Evolutionary conservation across 2,797 vertebrate species (phyloP), one percentile per base, ranked within the genome.

Genomic region (Rhinatrema bivittatum): DNA sequence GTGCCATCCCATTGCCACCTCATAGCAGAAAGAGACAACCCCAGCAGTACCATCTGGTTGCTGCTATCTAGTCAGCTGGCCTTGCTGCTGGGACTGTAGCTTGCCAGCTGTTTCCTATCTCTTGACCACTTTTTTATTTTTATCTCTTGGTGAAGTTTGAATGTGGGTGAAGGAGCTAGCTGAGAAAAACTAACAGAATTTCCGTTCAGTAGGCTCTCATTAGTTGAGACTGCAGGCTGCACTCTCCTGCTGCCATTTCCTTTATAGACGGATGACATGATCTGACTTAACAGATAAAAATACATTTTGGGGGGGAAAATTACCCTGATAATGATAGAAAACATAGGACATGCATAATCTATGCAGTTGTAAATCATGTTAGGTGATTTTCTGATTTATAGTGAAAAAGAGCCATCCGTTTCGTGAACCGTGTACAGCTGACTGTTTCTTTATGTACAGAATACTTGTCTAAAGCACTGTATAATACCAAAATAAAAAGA

Each of bases 1-100:
- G 91, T 94, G 90, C 93, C 92, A 96, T 94, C 94, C 88, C 84
- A 74, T 87, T 90, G 90, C 91, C 93, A 98, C 88, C 90, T 90
- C 81, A 74, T 65, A 88, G 84, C 80, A 76, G 80, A 75, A 75
- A 70, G 65, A 90, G 82, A 91, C 88, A 93, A 87, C 90, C 87
- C 78, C 80, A 79, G 79, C 86, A 78, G 75, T 87, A 65, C 93
- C 94, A 97, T 93, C 95, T 98, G 94, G 88, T 86, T 81, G 81
- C 75, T 83, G 84, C 85, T 86, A 76, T 87, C 86, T 88, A 77
- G 87, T 97, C 92, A 93, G 91, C 89, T 92, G 91, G 85, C 69
- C 68, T 50, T 68, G 80, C 88, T 91, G 85, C 86, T 89, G 78
- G 76, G 85, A 90, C 58, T 60, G 46, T 74, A 67, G 67, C 67